Percentiles rank a stretch among this genome's conserved stretches.
phyloP scores from a whole-genome alignment of 2,888 invertebrate genomes.

The Aporophyla nigra region DNA sequence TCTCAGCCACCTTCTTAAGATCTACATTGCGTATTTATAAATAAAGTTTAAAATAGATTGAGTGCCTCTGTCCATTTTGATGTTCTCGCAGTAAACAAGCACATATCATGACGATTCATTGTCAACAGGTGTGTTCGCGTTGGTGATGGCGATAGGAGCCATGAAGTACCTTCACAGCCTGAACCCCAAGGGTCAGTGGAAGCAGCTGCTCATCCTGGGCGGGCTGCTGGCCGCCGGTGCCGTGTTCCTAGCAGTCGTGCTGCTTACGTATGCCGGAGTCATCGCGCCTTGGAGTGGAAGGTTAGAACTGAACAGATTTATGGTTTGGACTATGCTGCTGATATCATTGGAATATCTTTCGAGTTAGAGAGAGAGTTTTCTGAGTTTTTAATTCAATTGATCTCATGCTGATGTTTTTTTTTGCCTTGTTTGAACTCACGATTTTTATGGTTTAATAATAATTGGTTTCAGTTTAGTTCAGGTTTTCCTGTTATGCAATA shows the following conservation, averaged over 20 bases:
- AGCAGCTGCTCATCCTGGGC: slow-evolving; percentile 95
- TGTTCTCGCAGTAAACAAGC: neutral
- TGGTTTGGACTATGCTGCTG: neutral
- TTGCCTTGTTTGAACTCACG: too few relatives aligned
- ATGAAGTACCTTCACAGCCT: slow-evolving; percentile 97
- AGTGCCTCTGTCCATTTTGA: neutral
- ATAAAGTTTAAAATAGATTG: neutral
- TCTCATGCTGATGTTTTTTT: too few relatives aligned
- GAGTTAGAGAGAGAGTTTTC: too few relatives aligned
- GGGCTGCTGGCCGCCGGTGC: slow-evolving; percentile 94
- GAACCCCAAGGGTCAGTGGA: slow-evolving; percentile 97
- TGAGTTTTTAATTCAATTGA: too few relatives aligned
- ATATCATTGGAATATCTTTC: too few relatives aligned
- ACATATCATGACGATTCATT: slow-evolving; percentile 66
- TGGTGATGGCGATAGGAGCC: slow-evolving; percentile 96
- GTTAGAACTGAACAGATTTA: slow-evolving; percentile 78
- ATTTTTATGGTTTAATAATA: too few relatives aligned
- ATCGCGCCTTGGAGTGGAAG: slow-evolving; percentile 99
- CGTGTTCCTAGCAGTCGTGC: slow-evolving; percentile 96
- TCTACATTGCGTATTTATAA: neutral
- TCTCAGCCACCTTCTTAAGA: neutral
- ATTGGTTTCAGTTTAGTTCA: too few relatives aligned
- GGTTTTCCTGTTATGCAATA: too few relatives aligned
- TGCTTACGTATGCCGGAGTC: slow-evolving; percentile 97
- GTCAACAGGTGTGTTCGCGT: slow-evolving; percentile 96